Evolutionary conservation across 1,140 invertebrate genomes (phyloP), one percentile per base, ranked within the genome.

Genomic region (Drosophila kurseongensis): DNA sequence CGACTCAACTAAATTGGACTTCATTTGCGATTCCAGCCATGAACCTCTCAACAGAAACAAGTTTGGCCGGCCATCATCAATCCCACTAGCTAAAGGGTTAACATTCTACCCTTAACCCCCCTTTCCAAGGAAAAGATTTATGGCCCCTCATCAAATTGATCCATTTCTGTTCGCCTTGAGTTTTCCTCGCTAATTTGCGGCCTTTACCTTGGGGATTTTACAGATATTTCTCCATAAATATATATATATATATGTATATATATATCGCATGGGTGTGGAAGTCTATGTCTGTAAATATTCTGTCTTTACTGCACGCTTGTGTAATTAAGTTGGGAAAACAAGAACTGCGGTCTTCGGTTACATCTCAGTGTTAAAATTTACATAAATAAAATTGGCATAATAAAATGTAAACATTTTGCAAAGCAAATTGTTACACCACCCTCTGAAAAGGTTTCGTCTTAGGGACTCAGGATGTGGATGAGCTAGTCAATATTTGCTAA

Each of bases 341-440:
- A 40, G 62, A 56, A 23, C 50, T 84, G 71, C 54, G 80, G 71
- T 78, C 55, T 54, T 45, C 23, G 40, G 16, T 40, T 10, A 10
- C 44, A 73, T 63, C 57, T 57, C 23, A 50, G 55, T 52, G 69
- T 55, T 55, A 35, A 62, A 86, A 86, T 86, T 86, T 88, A 79
- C 83, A 86, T 86, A 88, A 82, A 88, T 86, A 86, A 86, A 86
- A 86, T 88, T 86, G 83, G 78, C 78, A 86, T 86, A 86, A 85
- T 85, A 85, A 85, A 85, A 85, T 85, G 81, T 86, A 86, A 86
- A 86, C 83, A 86, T 86, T 88, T 86, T 82, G 75, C 83, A 76
- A 76, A 83, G 83, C 83, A 88, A 88, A 86, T 86, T 85, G 81
- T 81, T 85, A 63, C 66, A 51, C 18, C 66, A 23, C 27, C 16